A percentile compares a stretch with the other conserved stretches of the same genome.
Evolutionary conservation across 2,888 invertebrate species (phyloP).

Genomic region (Lymantria monacha): DNA sequence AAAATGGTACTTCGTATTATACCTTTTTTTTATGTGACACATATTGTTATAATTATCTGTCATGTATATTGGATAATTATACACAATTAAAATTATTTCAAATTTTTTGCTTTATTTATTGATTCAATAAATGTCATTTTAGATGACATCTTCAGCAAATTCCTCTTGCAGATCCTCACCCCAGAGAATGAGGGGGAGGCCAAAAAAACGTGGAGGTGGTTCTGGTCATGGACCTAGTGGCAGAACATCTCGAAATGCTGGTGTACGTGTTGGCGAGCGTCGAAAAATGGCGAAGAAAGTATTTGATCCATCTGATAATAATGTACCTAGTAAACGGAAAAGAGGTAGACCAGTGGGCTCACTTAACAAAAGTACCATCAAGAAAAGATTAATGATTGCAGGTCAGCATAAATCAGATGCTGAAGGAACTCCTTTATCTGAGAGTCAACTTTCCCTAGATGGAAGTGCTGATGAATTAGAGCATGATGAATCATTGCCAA

Average conservation of each 20-base stretch:
- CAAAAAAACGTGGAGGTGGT: conserved; percentile 63
- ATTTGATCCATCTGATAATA: conserved; percentile 92
- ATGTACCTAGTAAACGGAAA: conserved; percentile 87
- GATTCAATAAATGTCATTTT: conserved; percentile 12
- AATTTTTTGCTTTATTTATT: no score
- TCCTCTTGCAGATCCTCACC: conserved; percentile 77
- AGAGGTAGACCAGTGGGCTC: conserved; percentile 85
- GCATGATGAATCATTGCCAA: conserved; percentile 61
- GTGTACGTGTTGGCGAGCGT: conserved; percentile 81
- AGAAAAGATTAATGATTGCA: conserved; percentile 69
- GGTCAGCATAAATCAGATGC: conserved; percentile 49
- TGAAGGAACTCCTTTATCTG: conserved; percentile 62
- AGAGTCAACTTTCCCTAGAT: conserved; percentile 66
- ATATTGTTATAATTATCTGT: no score
- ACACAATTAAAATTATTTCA: no score
- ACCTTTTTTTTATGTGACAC: no score
- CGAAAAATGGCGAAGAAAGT: conserved; percentile 91
- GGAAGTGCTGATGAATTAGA: conserved; percentile 74
- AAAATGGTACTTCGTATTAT: no score
- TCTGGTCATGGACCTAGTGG: conserved; percentile 49
- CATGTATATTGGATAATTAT: no score
- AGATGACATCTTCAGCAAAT: conserved; percentile 79
- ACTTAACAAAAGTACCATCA: conserved; percentile 82
- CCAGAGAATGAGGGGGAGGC: conserved; percentile 70
- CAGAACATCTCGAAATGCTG: conserved; percentile 56